Conservation (phyloP, 2,888 invertebrate species). For the Cerceris ruficornis region DNA sequence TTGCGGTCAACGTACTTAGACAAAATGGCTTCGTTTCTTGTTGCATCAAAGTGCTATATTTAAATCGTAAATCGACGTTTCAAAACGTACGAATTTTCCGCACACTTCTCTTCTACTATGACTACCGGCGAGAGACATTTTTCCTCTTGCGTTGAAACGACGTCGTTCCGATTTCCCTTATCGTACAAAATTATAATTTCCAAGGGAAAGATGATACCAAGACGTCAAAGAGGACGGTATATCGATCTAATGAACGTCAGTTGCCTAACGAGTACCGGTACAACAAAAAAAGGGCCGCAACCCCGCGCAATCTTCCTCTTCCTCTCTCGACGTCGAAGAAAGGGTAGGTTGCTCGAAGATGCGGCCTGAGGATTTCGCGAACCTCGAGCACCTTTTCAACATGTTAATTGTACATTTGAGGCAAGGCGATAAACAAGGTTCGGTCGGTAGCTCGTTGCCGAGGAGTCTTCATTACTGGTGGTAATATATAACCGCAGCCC, state of each 20-base stretch:
- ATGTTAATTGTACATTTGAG: conserved; percentile 75
- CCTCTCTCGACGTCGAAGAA: conserved; percentile 44
- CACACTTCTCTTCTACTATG: no score
- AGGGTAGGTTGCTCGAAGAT: conserved; percentile 16
- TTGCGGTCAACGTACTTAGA: no score
- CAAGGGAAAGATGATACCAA: no score
- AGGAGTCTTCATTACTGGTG: conserved; percentile 72
- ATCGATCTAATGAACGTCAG: background rate
- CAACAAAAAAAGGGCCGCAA: conserved; percentile 45
- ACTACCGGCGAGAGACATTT: no score
- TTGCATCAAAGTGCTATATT: no score
- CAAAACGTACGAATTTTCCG: no score
- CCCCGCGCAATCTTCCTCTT: conserved; percentile 3
- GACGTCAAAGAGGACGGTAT: no score
- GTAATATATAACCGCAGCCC: conserved; percentile 69
- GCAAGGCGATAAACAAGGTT: conserved; percentile 72
- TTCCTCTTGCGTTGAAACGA: no score
- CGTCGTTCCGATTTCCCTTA: no score
- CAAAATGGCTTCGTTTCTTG: no score
- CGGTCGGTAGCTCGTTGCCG: conserved; percentile 67
- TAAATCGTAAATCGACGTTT: no score
- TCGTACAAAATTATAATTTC: no score
- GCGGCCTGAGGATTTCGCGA: conserved; percentile 18
- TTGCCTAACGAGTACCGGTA: conserved; percentile 56
- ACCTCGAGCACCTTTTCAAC: conserved; percentile 67